phyloP scores from a whole-genome alignment of 2,888 invertebrate genomes.

The Ochlodes sylvanus region DNA sequence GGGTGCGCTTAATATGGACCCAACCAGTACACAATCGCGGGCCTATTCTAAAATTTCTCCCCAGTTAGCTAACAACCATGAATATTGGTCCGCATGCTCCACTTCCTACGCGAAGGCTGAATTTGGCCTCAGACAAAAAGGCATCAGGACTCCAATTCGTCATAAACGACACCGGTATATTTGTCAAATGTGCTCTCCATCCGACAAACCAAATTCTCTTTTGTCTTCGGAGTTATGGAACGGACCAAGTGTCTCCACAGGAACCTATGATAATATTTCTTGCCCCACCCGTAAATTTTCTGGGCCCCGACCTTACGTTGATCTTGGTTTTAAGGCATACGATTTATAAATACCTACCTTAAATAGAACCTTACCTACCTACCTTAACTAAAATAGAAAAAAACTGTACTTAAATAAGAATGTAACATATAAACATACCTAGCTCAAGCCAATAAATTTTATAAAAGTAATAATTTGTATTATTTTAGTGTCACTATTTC shows the following conservation, averaged over 20 bases:
- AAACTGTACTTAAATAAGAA: not conserved
- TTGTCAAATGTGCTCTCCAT: constrained; percentile 43
- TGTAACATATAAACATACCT: constrained; percentile 47
- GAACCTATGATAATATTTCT: constrained; percentile 9
- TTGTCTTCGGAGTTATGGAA: constrained; percentile 13
- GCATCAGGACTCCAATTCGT: constrained; percentile 43
- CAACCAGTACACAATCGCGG: constrained; percentile 3
- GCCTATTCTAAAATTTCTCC: constrained; percentile 22
- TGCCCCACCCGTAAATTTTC: constrained; percentile 53
- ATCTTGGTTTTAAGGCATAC: constrained; percentile 43
- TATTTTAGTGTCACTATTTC: not conserved
- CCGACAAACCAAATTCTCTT: constrained; percentile 26
- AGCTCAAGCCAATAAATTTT: constrained; percentile 31
- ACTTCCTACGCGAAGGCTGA: constrained; percentile 4
- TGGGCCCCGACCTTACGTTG: constrained; percentile 47
- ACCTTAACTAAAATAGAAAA: not conserved
- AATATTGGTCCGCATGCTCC: not conserved
- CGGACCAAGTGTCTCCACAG: constrained; percentile 10
- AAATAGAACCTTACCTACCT: not conserved
- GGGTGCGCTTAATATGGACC: not conserved
- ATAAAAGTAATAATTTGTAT: not conserved
- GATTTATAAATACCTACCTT: constrained; percentile 17
- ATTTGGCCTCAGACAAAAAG: constrained; percentile 17
- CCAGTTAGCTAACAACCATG: not conserved
- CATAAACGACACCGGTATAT: constrained; percentile 53